Evolutionary conservation across 2,113 vertebrate species (phyloP).

Genomic region (Talpa occidentalis): DNA sequence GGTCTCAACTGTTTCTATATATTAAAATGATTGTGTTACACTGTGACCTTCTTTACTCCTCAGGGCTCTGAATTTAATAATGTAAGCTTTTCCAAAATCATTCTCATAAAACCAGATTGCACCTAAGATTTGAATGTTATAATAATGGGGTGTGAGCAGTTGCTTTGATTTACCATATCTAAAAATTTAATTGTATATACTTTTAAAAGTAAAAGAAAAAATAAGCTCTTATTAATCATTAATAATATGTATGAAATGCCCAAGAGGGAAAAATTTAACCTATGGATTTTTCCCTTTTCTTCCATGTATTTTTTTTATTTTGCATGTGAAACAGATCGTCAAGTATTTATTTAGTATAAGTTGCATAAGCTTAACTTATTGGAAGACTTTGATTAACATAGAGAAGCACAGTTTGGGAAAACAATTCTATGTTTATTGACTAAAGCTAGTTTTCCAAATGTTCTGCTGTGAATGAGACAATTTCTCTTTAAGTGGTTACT

Average conservation of each 20-base stretch:
- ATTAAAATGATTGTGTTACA: background rate
- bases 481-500: slow-evolving; percentile 15
- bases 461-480: slow-evolving; percentile 28
- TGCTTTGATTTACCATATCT: background rate
- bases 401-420: slow-evolving; percentile 13
- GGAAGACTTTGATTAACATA: slow-evolving; percentile 60
- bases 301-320: background rate
- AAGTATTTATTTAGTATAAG: slow-evolving; percentile 1
- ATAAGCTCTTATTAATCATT: background rate
- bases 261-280: background rate
- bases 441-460: slow-evolving; percentile 52
- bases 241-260: background rate
- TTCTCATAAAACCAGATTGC: background rate
- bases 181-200: background rate
- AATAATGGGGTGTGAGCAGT: background rate
- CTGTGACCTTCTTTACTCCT: background rate
- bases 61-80: background rate
- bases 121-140: background rate
- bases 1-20: background rate
- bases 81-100: background rate
- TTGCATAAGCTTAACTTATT: background rate
- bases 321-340: background rate
- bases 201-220: slow-evolving; percentile 12
- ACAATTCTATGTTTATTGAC: slow-evolving; percentile 34
- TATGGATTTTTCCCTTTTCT: background rate